Conservation (phyloP, 2,113 vertebrate species). For the Axis porcinus region DNA sequence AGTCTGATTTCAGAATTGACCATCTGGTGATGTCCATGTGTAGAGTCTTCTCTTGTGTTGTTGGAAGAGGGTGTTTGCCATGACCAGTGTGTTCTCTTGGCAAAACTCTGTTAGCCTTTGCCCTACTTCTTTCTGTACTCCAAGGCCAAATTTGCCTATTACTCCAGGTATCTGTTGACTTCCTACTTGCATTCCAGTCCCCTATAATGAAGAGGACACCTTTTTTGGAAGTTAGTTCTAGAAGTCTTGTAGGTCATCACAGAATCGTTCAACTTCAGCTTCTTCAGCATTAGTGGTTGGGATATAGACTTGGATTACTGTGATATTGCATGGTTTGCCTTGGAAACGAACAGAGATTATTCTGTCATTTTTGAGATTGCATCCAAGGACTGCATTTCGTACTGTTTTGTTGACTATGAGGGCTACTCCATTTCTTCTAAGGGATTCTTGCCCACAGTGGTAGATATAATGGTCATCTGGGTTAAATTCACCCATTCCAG, state of each 20-base stretch:
- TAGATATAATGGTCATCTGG: not conserved
- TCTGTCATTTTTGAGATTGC: not conserved
- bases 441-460: not conserved
- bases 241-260: not conserved
- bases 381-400: fast-evolving
- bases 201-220: not conserved
- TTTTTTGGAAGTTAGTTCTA: not conserved
- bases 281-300: not conserved
- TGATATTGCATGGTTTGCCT: not conserved
- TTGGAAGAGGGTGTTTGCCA: not conserved
- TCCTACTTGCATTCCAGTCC: not conserved
- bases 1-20: not conserved
- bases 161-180: not conserved
- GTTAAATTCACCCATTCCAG: not conserved
- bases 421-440: not conserved
- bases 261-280: not conserved
- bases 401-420: not conserved
- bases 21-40: not conserved
- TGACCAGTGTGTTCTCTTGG: not conserved
- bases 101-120: not conserved
- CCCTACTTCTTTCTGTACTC: not conserved
- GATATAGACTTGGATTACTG: not conserved
- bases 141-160: not conserved
- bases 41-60: not conserved
- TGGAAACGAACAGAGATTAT: not conserved